phyloP scores from a whole-genome alignment of 1,140 invertebrate species.

The Venturia canescens region DNA sequence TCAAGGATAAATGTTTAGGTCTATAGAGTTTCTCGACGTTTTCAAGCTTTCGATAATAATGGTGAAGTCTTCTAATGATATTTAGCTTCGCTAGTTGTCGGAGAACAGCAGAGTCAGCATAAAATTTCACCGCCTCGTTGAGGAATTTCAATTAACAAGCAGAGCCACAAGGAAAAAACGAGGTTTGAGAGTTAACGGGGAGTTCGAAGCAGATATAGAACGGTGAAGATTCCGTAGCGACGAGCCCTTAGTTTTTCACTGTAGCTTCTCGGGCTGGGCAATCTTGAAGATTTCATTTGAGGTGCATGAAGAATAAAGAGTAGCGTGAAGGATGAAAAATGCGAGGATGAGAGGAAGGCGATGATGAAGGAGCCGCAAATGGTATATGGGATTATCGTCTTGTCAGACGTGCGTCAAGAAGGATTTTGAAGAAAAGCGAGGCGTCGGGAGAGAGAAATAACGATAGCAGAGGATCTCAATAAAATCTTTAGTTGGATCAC shows the following conservation, averaged over 20 bases:
- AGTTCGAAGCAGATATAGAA: neutral
- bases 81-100: neutral
- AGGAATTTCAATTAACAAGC: slow-evolving; percentile 36
- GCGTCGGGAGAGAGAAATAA: neutral
- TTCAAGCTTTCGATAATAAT: neutral
- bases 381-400: slow-evolving; percentile 5
- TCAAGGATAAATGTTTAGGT: neutral
- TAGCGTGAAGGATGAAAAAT: neutral
- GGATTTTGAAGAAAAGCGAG: neutral
- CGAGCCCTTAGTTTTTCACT: neutral
- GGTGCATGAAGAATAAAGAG: neutral
- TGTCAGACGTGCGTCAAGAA: slow-evolving; percentile 14
- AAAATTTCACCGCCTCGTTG: slow-evolving; percentile 11
- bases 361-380: neutral
- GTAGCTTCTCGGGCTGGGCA: neutral
- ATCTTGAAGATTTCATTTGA: neutral
- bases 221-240: neutral
- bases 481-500: slow-evolving; percentile 67
- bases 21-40: neutral
- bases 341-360: neutral
- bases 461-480: neutral
- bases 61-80: slow-evolving; percentile 10
- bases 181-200: neutral
- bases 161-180: neutral
- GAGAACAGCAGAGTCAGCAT: neutral